These are phyloP conservation scores for Seriola dumerili DNA, from an alignment of 2,113 vertebrate genomes.

Conservation along the genomic window DNA sequence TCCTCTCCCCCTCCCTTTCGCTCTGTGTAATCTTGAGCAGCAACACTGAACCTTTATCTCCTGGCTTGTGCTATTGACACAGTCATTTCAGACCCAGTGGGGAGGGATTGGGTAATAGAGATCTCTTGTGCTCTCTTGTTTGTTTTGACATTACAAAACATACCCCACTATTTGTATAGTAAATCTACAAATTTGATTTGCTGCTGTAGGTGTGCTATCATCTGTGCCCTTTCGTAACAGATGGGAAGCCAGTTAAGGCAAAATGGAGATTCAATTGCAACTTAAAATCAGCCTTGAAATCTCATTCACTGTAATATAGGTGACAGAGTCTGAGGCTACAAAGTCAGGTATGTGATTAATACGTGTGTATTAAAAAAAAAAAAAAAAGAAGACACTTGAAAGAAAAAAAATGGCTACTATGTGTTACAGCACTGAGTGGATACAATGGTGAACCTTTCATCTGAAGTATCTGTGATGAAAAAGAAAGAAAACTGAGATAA, in stretches of 20 bases:
- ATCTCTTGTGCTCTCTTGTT: constrained; percentile 45
- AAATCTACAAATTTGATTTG: constrained; percentile 58
- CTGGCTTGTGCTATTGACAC: constrained; percentile 59
- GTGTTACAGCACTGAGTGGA: background rate
- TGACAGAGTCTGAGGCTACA: background rate
- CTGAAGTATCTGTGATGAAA: background rate
- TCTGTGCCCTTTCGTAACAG: constrained; percentile 39
- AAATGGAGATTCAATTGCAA: constrained; percentile 15
- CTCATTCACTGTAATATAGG: constrained; percentile 3
- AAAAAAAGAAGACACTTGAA: background rate
- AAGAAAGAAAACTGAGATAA: background rate
- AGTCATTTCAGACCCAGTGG: constrained; percentile 61
- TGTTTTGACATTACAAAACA: constrained; percentile 57
- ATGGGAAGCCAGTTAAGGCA: constrained; percentile 35
- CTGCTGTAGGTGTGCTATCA: constrained; percentile 36
- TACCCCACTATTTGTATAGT: constrained; percentile 25
- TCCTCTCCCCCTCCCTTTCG: background rate
- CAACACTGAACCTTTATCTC: constrained; percentile 63
- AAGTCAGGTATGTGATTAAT: background rate
- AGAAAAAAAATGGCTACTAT: constrained; percentile 30
- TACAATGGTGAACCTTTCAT: background rate
- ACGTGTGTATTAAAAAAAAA: background rate
- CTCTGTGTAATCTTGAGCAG: constrained; percentile 56
- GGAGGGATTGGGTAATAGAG: constrained; percentile 56
- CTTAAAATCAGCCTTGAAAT: constrained; percentile 22